Evolutionary conservation across 2,113 vertebrate species (phyloP).

Genomic region (Nibea albiflora): DNA sequence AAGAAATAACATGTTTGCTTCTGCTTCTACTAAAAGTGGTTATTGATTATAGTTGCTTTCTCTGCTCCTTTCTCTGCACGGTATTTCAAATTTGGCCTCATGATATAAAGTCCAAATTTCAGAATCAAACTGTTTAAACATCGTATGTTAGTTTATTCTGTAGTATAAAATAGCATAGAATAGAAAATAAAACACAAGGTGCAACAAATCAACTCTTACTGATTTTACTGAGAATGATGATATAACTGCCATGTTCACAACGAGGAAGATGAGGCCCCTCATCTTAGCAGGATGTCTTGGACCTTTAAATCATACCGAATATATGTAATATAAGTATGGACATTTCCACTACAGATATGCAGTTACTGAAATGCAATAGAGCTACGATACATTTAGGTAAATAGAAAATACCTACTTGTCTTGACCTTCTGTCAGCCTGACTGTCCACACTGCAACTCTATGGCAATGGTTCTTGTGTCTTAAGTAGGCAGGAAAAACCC

Average conservation of each 20-base stretch:
- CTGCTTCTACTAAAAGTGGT: not conserved
- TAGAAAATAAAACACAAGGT: not conserved
- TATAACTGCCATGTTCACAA: constrained; percentile 35
- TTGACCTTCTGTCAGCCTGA: not conserved
- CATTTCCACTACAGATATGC: not conserved
- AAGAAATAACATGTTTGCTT: not conserved
- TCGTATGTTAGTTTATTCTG: no score
- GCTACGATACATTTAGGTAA: not conserved
- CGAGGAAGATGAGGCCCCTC: constrained; percentile 18
- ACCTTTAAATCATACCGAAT: not conserved
- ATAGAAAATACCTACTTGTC: not conserved
- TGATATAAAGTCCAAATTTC: not conserved
- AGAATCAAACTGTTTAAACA: not conserved
- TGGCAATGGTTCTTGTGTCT: no score
- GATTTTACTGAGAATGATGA: accelerated
- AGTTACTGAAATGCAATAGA: not conserved
- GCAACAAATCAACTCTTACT: constrained; percentile 17
- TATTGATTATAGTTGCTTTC: not conserved
- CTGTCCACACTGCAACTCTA: not conserved
- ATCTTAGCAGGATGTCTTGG: constrained; percentile 12
- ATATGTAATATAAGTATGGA: not conserved
- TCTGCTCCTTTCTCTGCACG: not conserved
- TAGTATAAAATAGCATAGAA: not conserved
- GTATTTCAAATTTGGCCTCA: no score
- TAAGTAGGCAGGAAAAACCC: no score